phyloP scores from a whole-genome alignment of 2,888 invertebrate species.

The Geotrupes spiniger region DNA sequence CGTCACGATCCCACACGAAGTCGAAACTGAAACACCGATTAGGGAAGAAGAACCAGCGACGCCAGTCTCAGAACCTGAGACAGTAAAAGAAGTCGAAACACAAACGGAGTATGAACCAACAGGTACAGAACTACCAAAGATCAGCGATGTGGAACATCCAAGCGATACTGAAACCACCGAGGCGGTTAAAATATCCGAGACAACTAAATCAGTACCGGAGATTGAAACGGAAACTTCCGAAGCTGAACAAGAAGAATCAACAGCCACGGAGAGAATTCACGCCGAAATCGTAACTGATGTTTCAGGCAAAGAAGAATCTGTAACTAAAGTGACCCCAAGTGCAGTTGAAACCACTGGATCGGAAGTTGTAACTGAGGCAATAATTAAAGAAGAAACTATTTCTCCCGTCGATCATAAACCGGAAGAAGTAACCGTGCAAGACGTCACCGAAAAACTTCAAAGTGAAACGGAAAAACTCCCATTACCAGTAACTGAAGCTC shows the following conservation, averaged over 20 bases:
- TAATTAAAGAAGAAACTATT: slow-evolving; percentile 11
- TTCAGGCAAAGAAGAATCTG: neutral
- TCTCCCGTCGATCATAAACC: slow-evolving; percentile 11
- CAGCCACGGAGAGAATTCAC: neutral
- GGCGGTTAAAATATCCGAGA: slow-evolving; percentile 4
- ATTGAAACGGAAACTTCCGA: neutral
- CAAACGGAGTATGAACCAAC: neutral
- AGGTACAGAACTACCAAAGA: slow-evolving; percentile 5
- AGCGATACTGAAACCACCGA: slow-evolving; percentile 9
- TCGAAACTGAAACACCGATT: slow-evolving; percentile 21
- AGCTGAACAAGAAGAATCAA: too few species aligned
- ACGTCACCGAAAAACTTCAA: slow-evolving; percentile 3
- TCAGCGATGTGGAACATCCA: slow-evolving; percentile 23
- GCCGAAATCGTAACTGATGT: slow-evolving; percentile 2
- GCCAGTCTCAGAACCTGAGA: neutral
- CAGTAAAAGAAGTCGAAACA: neutral
- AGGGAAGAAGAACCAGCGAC: slow-evolving; percentile 12
- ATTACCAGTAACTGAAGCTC: neutral
- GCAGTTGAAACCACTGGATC: slow-evolving; percentile 1
- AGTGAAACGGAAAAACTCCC: slow-evolving; percentile 1
- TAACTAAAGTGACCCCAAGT: too few species aligned
- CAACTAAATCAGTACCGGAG: neutral
- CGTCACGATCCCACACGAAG: slow-evolving; percentile 8
- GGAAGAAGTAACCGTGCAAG: slow-evolving; percentile 12
- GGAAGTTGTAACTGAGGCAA: slow-evolving; percentile 9